Base-by-base conservation (phyloP, 2,797 vertebrate genomes). In the Pagetopsis macropterus region DNA sequence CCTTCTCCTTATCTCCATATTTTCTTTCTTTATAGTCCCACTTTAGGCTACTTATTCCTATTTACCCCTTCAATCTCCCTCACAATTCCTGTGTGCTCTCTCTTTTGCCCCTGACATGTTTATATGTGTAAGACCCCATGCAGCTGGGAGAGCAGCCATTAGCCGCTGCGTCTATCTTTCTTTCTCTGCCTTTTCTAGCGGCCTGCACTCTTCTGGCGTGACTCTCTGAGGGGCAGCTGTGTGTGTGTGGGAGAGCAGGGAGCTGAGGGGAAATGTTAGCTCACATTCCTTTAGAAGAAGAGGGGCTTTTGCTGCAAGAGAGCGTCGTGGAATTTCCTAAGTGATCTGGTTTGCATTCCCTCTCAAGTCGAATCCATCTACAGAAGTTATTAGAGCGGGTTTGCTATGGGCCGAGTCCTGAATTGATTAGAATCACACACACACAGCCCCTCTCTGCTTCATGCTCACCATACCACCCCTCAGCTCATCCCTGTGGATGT, bases 301-400 rank as follows among this genome's bases (percentile, higher is more conserved):
- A 87, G 70, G 81, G 87, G 65, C 58, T 90, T 87, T 88, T 78
- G 76, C 76, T 83, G 80, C 74, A 74, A 79, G 37, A 61, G 55
- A 84, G 76, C 60, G 16, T 69, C 48, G 33, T 85, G 86, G 90
- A 92, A 93, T 94, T 92, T 93, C 84, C 73, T 59, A 81, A 90
- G 84, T 63, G 87, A 89, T 94, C 90, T 93, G 91, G 84, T 91
- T 92, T 91, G 82, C 78, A 84, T 94, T 93, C 89, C 78, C 77
- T 86, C 90, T 85, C 83, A 84, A 88, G 80, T 84, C 82, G 61
- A 66, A 78, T 79, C 78, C 73, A 72, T 90, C 78, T 58, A 73
- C 75, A 79, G 70, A 84, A 75, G 88, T 87, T 90, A 86, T 89
- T 90, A 85, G 82, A 86, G 81, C 81, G 78, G 19, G 54, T 81